Percentiles rank a stretch among this genome's conserved stretches.
These are phyloP conservation scores for Agrypnus murinus DNA, from an alignment of 2,888 invertebrate genomes.

Conservation along the genomic window DNA sequence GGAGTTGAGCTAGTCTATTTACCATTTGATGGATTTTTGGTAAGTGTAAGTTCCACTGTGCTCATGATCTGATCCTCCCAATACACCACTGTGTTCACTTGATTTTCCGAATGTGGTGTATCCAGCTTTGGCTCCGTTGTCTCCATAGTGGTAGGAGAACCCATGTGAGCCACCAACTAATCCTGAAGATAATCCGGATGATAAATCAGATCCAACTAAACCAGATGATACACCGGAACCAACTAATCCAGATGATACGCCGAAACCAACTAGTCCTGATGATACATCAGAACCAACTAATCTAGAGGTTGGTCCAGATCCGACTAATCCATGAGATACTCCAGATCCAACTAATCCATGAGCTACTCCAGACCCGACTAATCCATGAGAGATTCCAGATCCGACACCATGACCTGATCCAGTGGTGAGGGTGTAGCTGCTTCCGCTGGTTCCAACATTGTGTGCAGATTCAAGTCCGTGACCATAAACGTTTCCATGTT, in stretches of 20 bases:
- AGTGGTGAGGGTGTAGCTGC: not conserved
- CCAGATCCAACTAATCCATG: too few relatives aligned
- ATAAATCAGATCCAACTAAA: too few relatives aligned
- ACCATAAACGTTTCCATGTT: slow-evolving; percentile 21
- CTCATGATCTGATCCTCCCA: slow-evolving; percentile 26
- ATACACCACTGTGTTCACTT: slow-evolving; percentile 24
- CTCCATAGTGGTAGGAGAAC: not conserved
- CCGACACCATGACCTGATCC: not conserved
- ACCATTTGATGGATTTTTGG: slow-evolving; percentile 27
- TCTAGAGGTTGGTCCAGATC: too few relatives aligned
- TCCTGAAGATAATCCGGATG: not conserved
- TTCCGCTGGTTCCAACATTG: not conserved
- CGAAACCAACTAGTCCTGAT: too few relatives aligned
- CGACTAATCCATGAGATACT: too few relatives aligned
- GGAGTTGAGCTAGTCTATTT: not conserved
- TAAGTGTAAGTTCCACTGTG: not conserved
- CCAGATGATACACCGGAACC: too few relatives aligned
- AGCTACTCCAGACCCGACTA: slow-evolving; percentile 32
- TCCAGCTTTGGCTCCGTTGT: not conserved
- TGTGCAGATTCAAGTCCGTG: not conserved
- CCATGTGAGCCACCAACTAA: not conserved
- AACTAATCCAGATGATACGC: too few relatives aligned
- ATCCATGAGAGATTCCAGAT: not conserved
- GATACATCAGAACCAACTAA: too few relatives aligned
- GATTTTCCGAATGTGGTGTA: slow-evolving; percentile 26